phyloP scores from a whole-genome alignment of 2,888 invertebrate species.

The Clepsis dumicolana region DNA sequence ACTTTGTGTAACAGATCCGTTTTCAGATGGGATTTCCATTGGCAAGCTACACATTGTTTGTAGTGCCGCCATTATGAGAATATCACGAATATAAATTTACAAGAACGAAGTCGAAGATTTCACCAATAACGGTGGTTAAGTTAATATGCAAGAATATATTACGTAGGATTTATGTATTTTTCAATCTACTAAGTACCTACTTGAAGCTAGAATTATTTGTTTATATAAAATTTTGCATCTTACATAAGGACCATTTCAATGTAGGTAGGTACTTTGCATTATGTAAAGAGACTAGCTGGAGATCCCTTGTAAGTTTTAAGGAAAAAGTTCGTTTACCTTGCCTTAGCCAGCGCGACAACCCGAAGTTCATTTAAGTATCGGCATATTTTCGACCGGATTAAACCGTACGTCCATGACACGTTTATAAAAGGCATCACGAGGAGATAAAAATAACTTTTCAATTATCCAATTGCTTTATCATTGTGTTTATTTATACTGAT shows the following conservation, averaged over 20 bases:
- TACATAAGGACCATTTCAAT: background rate
- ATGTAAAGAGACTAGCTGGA: constrained; percentile 19
- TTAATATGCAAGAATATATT: background rate
- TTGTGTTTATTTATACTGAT: background rate
- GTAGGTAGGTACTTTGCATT: constrained; percentile 2
- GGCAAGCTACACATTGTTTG: constrained; percentile 44
- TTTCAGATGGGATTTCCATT: constrained; percentile 64
- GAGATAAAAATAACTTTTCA: constrained; percentile 36
- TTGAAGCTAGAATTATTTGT: background rate
- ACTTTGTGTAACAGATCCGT: constrained; percentile 65
- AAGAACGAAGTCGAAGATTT: background rate
- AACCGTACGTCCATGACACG: constrained; percentile 39
- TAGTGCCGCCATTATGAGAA: background rate
- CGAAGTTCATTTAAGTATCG: constrained; percentile 32
- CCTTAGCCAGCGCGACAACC: constrained; percentile 17
- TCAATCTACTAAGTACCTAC: background rate
- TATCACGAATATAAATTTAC: background rate
- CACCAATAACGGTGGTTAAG: background rate
- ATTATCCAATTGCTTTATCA: constrained; percentile 22
- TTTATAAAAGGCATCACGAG: constrained; percentile 36
- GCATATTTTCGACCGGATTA: constrained; percentile 33
- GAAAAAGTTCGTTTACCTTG: constrained; percentile 44
- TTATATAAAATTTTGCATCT: constrained; percentile 1
- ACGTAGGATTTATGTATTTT: constrained; percentile 5
- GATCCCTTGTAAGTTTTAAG: constrained; percentile 22